Conservation (phyloP, 2,888 invertebrate species). For the Nemotelus nigrinus region DNA sequence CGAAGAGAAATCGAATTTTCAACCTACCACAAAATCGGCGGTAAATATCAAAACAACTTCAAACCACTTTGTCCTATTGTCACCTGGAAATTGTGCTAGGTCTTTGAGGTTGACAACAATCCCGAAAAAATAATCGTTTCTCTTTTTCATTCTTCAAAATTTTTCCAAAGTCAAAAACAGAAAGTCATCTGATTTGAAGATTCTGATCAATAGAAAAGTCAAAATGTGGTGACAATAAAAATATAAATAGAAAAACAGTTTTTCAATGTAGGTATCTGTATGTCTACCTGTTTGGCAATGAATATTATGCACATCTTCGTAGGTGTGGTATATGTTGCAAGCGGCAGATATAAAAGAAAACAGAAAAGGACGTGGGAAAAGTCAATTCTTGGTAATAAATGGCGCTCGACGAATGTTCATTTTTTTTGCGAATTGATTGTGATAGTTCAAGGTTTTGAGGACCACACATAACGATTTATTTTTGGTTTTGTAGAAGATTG, state of each 20-base stretch:
- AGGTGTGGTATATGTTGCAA: not conserved
- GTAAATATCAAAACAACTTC: constrained; percentile 23
- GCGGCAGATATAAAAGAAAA: constrained; percentile 22
- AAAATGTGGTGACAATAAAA: constrained; percentile 34
- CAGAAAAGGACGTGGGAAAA: constrained; percentile 44
- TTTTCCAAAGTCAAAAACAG: not conserved
- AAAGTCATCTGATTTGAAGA: constrained; percentile 22
- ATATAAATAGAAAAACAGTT: not conserved
- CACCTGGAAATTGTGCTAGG: constrained; percentile 36
- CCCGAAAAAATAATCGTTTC: constrained; percentile 34
- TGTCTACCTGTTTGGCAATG: constrained; percentile 18
- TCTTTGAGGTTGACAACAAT: constrained; percentile 28
- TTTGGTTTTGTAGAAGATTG: no score
- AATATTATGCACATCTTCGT: not conserved
- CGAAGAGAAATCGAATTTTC: no score
- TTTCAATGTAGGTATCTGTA: not conserved
- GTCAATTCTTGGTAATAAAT: constrained; percentile 43
- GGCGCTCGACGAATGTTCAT: constrained; percentile 30
- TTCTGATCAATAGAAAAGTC: constrained; percentile 24
- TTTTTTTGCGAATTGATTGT: constrained; percentile 21
- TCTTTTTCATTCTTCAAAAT: not conserved
- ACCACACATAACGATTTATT: constrained; percentile 11
- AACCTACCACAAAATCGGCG: not conserved
- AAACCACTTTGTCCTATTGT: constrained; percentile 23
- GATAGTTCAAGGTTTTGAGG: not conserved